phyloP scores from a whole-genome alignment of 2,113 vertebrate species.

The Prionailurus bengalensis region DNA sequence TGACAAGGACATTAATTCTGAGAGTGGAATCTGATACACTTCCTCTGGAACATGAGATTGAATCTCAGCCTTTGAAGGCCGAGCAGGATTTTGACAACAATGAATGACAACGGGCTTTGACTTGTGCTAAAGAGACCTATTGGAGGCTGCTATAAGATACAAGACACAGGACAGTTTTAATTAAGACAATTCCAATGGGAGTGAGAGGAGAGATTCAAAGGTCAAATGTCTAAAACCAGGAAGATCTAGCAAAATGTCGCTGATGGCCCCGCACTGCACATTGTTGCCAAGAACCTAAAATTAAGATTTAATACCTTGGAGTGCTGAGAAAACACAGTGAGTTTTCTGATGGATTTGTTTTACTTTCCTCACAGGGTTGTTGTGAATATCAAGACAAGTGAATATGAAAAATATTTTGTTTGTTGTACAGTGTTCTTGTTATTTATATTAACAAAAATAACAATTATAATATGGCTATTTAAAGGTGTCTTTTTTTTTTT shows the following conservation, averaged over 20 bases:
- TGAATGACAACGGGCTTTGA: background rate
- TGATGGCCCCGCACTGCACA: background rate
- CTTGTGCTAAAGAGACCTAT: background rate
- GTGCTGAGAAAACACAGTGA: background rate
- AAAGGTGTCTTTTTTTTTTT: background rate
- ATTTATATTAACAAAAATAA: conserved; percentile 53
- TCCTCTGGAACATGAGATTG: background rate
- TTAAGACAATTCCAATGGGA: background rate
- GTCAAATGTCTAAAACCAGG: conserved; percentile 12
- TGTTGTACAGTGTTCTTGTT: conserved; percentile 35
- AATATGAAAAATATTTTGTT: conserved; percentile 58
- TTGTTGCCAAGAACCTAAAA: background rate
- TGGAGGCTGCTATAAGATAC: background rate
- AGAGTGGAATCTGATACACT: background rate
- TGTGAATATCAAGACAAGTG: conserved; percentile 39
- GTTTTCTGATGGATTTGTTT: conserved; percentile 30
- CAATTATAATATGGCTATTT: conserved; percentile 54
- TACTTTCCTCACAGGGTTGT: conserved; percentile 25
- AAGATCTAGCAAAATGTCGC: conserved; percentile 17
- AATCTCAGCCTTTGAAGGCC: conserved; percentile 2
- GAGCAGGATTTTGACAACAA: conserved; percentile 41
- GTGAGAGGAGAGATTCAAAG: background rate
- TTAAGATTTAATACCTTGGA: background rate
- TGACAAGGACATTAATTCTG: background rate
- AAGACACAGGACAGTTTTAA: background rate